These are phyloP conservation scores for Anser brachyrhynchus DNA, from an alignment of 2,113 vertebrate species.

Conservation along the genomic window DNA sequence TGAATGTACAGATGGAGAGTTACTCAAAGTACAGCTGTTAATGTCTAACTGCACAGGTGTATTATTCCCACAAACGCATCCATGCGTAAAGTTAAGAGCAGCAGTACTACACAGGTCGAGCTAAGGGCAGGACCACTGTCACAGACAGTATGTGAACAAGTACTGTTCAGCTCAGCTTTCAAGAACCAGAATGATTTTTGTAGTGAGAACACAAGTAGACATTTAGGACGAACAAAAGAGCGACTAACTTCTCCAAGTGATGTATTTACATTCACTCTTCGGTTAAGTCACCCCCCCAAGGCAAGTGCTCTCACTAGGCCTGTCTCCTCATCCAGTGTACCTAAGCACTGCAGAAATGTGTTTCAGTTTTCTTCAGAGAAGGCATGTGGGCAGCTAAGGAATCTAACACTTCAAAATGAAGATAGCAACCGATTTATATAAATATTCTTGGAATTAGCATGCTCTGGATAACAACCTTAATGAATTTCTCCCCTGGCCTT, in stretches of 20 bases:
- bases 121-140: neutral
- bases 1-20: neutral
- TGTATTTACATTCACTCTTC: neutral
- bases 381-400: neutral
- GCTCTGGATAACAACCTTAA: neutral
- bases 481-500: neutral
- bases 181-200: neutral
- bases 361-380: neutral
- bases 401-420: neutral
- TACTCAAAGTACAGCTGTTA: slow-evolving; percentile 16
- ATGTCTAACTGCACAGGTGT: slow-evolving; percentile 35
- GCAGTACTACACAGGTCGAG: neutral
- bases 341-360: accelerated
- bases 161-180: neutral
- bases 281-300: too few relatives aligned
- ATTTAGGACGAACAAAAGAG: neutral
- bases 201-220: neutral
- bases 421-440: neutral
- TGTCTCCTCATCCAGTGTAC: neutral
- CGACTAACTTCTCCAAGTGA: neutral
- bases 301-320: neutral
- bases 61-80: neutral
- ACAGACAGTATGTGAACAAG: neutral
- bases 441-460: neutral
- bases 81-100: neutral